Conservation (phyloP, 2,888 invertebrate species). For the Epinotia brunnichana region DNA sequence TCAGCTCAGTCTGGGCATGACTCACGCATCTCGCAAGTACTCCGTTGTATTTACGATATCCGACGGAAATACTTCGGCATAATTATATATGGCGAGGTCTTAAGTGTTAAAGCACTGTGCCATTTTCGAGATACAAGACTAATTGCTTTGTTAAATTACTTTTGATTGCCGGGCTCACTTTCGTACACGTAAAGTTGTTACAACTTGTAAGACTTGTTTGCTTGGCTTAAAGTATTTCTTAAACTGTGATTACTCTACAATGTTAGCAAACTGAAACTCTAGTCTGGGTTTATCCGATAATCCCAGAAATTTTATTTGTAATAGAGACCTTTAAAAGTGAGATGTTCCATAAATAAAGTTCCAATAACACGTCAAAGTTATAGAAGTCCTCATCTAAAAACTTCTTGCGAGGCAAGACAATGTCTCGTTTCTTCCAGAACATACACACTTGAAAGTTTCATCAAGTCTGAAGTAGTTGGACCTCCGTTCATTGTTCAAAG, state of each 20-base stretch:
- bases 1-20: constrained; percentile 59
- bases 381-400: neutral
- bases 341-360: neutral
- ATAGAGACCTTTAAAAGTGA: neutral
- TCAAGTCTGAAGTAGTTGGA: constrained; percentile 63
- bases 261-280: neutral
- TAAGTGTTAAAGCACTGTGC: constrained; percentile 43
- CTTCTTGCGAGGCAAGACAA: constrained; percentile 33
- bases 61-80: constrained; percentile 63
- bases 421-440: constrained; percentile 49
- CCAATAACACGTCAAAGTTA: neutral
- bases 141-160: constrained; percentile 33
- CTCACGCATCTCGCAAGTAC: constrained; percentile 63
- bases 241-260: neutral
- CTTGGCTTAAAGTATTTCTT: neutral
- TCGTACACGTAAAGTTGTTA: neutral
- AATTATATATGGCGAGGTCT: constrained; percentile 52
- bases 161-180: constrained; percentile 31
- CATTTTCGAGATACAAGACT: constrained; percentile 36
- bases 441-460: constrained; percentile 60
- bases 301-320: neutral
- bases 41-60: constrained; percentile 61
- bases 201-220: constrained; percentile 2
- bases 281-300: neutral
- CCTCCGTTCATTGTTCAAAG: constrained; percentile 65